Evolutionary conservation across 2,113 vertebrate genomes (phyloP).

Genomic region (Anthoscopus minutus): DNA sequence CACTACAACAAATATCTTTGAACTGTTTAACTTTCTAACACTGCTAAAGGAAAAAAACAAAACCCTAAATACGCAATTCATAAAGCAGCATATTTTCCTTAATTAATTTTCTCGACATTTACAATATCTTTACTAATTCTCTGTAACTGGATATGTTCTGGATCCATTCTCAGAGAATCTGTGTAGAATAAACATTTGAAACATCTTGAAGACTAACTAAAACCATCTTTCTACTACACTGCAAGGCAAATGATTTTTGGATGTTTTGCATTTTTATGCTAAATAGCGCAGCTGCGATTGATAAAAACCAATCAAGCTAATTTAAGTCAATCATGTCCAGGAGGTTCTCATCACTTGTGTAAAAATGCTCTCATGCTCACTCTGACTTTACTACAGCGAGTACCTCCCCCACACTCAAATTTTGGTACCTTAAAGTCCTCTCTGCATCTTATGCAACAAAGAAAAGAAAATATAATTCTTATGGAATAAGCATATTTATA

Average conservation of each 20-base stretch:
- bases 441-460: constrained; percentile 19
- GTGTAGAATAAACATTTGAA: constrained; percentile 76
- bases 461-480: background rate
- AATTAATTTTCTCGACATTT: constrained; percentile 80
- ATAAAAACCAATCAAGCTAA: constrained; percentile 83
- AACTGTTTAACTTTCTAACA: constrained; percentile 69
- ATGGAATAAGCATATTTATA: background rate
- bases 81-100: constrained; percentile 74
- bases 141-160: constrained; percentile 77
- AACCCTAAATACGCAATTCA: constrained; percentile 71
- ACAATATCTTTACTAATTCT: constrained; percentile 79
- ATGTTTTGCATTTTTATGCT: constrained; percentile 82
- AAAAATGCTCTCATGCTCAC: constrained; percentile 72
- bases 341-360: constrained; percentile 77
- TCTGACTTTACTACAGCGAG: constrained; percentile 65
- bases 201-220: constrained; percentile 78
- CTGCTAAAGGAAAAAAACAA: constrained; percentile 59
- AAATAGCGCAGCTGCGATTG: constrained; percentile 76
- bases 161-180: constrained; percentile 75
- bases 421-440: constrained; percentile 33
- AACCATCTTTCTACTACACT: constrained; percentile 78
- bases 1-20: constrained; percentile 63
- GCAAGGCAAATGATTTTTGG: constrained; percentile 80
- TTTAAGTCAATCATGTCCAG: constrained; percentile 80
- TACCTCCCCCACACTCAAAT: background rate